Base-by-base conservation (phyloP, 2,113 vertebrate species). In the Tragelaphus scriptus region DNA sequence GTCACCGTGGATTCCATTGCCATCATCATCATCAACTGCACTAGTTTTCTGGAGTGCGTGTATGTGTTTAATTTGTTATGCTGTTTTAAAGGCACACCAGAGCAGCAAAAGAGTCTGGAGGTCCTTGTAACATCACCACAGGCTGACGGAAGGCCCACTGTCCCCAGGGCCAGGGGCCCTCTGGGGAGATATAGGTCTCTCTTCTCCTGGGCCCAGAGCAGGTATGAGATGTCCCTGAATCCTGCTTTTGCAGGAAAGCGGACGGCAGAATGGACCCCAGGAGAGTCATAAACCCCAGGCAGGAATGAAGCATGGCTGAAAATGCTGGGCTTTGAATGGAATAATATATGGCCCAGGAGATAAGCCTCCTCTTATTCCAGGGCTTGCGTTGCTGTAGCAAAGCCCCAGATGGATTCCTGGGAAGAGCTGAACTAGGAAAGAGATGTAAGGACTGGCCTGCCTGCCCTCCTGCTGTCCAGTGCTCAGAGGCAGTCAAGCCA, bases 241-340 rank as follows among this genome's bases (percentile, higher is more conserved):
- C 92, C 68, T 84, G 87, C 90, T 95, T 92, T 63, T 58, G 79
- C 84, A 95, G 97, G 94, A 75, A 58, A 91, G 61, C 51, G 36
- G 87, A 77, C 32, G 61, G 44, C n/a, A 58, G 61, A 95, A 82
- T 30, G 51, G 85, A 86, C 59, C 95, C 90, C 32, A 0, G 1
- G 95, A 89, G 97, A 96, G 71, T 36, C 56, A 2, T 93, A 88
- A 95, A 79, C 30, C 77, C 71, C 56, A 3, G 93, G 97, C 56
- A 89, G 93, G 79, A 84, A 14, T 49, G 79, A 91, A 61, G 30
- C 61, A 3, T 15, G 93, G 59, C 15, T 88, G 25, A 1, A 75
- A 95, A 89, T 28, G 85, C 49, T 32, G 7, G 30, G 68, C 44
- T 91, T 84, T 53, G 80, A 30, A 47, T 28, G 30, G 55, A 61